A percentile compares a stretch with the other conserved stretches of the same genome.
phyloP scores from a whole-genome alignment of 2,797 vertebrate species.

The Schizopygopsis malacanthus region DNA sequence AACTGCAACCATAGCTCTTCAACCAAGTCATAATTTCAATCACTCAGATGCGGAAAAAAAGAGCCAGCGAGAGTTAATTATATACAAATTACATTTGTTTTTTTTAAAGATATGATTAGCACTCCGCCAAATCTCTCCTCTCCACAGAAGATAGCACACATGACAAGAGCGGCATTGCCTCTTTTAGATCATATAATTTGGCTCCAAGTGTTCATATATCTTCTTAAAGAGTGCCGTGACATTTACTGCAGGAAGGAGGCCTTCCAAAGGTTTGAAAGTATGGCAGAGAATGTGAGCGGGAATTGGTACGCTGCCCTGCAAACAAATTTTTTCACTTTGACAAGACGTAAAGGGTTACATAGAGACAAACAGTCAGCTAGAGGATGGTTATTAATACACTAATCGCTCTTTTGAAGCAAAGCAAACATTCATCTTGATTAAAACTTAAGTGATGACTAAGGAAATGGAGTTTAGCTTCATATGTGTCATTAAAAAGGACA shows the following conservation, averaged over 20 bases:
- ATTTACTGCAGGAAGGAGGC: slow-evolving; percentile 75
- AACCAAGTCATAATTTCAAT: slow-evolving; percentile 23
- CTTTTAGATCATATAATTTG: slow-evolving; percentile 72
- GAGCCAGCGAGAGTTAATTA: slow-evolving; percentile 32
- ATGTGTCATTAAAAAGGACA: slow-evolving; percentile 5
- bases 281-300: slow-evolving; percentile 65
- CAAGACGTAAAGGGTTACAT: background rate
- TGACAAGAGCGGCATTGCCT: slow-evolving; percentile 59
- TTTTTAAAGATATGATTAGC: slow-evolving; percentile 47
- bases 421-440: background rate
- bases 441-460: slow-evolving; percentile 19
- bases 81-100: slow-evolving; percentile 36
- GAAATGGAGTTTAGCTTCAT: background rate
- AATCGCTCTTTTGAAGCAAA: background rate
- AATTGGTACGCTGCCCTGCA: slow-evolving; percentile 66
- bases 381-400: background rate
- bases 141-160: slow-evolving; percentile 57
- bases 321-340: slow-evolving; percentile 42
- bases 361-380: background rate
- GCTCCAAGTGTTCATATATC: slow-evolving; percentile 68
- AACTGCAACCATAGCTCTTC: slow-evolving; percentile 1
- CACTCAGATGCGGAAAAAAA: slow-evolving; percentile 9
- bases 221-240: slow-evolving; percentile 67
- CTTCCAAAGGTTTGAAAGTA: slow-evolving; percentile 78
- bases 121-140: slow-evolving; percentile 25